Percentiles rank a stretch among this genome's conserved stretches.
Evolutionary conservation across 2,113 vertebrate species (phyloP).

Genomic region (Cyprinodon brontotheroides): DNA sequence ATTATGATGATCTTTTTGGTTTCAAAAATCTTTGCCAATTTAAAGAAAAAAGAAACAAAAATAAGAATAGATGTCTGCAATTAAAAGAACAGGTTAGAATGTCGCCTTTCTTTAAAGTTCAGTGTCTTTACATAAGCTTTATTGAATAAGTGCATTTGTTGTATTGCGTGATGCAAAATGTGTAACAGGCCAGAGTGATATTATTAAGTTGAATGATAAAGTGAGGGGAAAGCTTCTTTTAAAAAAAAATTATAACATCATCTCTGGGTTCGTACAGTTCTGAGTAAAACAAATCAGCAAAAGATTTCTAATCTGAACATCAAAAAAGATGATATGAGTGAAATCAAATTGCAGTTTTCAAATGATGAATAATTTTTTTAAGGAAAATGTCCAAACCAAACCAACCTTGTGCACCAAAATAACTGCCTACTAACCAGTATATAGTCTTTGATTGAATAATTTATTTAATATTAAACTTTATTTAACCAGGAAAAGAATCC

Average conservation of each 20-base stretch:
- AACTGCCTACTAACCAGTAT: background rate
- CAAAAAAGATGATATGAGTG: background rate
- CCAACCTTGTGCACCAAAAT: background rate
- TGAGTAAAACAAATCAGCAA: too few relatives aligned
- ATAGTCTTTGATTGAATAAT: too few relatives aligned
- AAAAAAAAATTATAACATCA: background rate
- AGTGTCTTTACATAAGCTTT: slow-evolving; percentile 22
- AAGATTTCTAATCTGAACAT: background rate
- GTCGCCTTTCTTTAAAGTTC: slow-evolving; percentile 48
- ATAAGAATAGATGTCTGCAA: slow-evolving; percentile 40
- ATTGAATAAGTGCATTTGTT: slow-evolving; percentile 30
- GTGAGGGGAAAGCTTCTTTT: background rate
- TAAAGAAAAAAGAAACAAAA: background rate
- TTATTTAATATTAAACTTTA: too few relatives aligned
- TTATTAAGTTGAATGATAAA: slow-evolving; percentile 21
- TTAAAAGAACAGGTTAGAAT: slow-evolving; percentile 47
- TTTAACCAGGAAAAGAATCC: too few relatives aligned
- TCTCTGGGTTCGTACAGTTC: too few relatives aligned
- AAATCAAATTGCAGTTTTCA: background rate
- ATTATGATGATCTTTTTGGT: background rate
- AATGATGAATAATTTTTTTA: background rate
- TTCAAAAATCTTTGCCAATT: background rate
- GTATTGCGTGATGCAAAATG: slow-evolving; percentile 14
- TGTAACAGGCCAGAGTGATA: slow-evolving; percentile 10
- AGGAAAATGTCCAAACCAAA: background rate